Base-by-base conservation (phyloP, 1,140 invertebrate species). In the Drosophila yakuba region DNA sequence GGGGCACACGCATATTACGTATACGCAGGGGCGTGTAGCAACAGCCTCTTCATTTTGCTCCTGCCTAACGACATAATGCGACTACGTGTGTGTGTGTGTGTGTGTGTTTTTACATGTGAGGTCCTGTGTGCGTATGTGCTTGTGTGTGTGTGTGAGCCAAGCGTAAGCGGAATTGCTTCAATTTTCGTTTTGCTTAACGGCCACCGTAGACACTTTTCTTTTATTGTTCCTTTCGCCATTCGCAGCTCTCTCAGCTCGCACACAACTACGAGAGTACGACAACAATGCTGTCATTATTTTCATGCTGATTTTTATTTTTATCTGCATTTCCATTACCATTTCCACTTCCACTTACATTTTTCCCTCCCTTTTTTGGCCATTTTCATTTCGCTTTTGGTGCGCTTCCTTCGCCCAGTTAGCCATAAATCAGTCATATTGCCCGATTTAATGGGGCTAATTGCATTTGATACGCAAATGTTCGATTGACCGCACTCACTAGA, bases 221-320 rank as follows among this genome's bases (percentile, higher is more conserved):
- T 89, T 89, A 89, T 89, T 89, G 84, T 89, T 80, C 68, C 71
- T 63, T 72, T 75, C 17, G 50, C 67, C 74, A 76, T 50, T 77
- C 35, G 11, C 17, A 68, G 44, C 52, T 43, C 44, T 45, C 41
- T 12, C 43, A 39, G 38, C 12, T 56, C 7, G n/a, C 47, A 23
- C 56, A 52, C 57, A 52, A 63, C 54, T 59, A 68, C 61, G 64
- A 69, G 56, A 66, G 48, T 51, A 68, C 61, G 64, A 73, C 60
- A 80, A 75, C 72, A 68, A 69, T 67, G 77, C 75, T 84, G 84
- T 84, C 84, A 89, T 89, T 89, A 89, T 89, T 89, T 78, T 80
- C 80, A 89, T 89, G 84, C 77, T 89, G 84, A 89, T 89, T 89
- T 89, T 89, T 89, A 89, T 89, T 89, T 86, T 89, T 89, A 89